Base-by-base conservation (phyloP, 2,797 vertebrate species). In the Cyprinodon diabolis region DNA sequence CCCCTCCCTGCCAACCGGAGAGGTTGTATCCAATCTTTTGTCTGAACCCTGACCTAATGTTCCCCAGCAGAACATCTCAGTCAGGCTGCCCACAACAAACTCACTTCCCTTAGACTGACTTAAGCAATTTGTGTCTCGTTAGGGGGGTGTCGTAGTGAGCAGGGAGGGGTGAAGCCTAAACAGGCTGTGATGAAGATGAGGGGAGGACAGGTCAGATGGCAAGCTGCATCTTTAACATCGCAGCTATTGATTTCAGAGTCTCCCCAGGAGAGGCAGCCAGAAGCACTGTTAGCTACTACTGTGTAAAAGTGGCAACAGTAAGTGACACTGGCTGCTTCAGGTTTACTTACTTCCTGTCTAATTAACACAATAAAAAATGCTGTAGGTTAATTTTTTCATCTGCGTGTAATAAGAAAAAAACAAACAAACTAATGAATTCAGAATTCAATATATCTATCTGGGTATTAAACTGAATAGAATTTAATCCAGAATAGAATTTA, bases 231-330 rank as follows among this genome's bases (percentile, higher is more conserved):
- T 90, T 94, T 93, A 94, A 94, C 91, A 86, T 87, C 86, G 89
- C 88, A 71, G 81, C 83, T 93, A 95, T 95, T 93, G 95, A 95
- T 95, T 95, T 92, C 84, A 79, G 68, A 84, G 82, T 84, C 62
- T 90, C 79, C 92, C 89, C 76, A 68, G 77, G 90, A 90, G 86
- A 86, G 87, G 87, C 89, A 52, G 74, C 87, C 84, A 79, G 83
- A 69, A 77, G 86, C 87, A 80, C 83, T 79, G 87, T 92, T 88
- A 84, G 85, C 85, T 56, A 78, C 78, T 82, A 58, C 75, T 79
- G 67, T 84, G 74, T 77, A 66, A 85, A 75, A 84, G 71, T 79
- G 83, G 78, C 49, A 52, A 19, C 43, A 78, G 72, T 68, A 66
- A 47, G 75, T 77, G 72, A 68, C 77, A 79, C 73, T 82, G 72